A percentile compares a stretch with the other conserved stretches of the same genome.
Conservation (phyloP, 1,140 invertebrate genomes). For the Leptestheria dahalacensis region DNA sequence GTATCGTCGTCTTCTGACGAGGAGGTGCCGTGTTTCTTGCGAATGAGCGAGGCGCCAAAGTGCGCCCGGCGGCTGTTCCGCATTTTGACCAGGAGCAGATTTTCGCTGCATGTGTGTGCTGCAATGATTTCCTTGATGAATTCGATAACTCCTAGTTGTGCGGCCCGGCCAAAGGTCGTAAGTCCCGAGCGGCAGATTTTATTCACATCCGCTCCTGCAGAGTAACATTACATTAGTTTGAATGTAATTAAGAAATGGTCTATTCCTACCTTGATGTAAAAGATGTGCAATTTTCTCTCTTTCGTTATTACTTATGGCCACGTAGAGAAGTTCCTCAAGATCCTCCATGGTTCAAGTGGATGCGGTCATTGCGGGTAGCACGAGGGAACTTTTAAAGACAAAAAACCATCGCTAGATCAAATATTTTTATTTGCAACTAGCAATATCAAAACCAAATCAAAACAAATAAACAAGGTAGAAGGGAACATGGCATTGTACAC, state of each 20-base stretch:
- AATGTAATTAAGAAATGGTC: no score
- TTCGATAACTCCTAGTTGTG: conserved; percentile 28
- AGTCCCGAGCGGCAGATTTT: conserved; percentile 30
- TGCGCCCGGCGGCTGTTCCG: conserved; percentile 25
- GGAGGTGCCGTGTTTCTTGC: conserved; percentile 18
- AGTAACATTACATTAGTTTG: conserved; percentile 15
- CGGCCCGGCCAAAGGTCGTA: conserved; percentile 32
- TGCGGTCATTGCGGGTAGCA: no score
- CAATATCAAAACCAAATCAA: no score
- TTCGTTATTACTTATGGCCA: conserved; percentile 21
- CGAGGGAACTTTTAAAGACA: no score
- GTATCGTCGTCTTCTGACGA: conserved; percentile 22
- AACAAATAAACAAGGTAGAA: no score
- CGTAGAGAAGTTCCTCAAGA: conserved; percentile 20
- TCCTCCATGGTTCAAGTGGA: conserved; percentile 11
- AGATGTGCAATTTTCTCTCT: conserved; percentile 20
- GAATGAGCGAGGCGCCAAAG: conserved; percentile 18
- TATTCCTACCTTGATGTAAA: conserved; percentile 22
- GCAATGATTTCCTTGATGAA: conserved; percentile 13
- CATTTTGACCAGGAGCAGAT: background rate
- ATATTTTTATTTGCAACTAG: no score
- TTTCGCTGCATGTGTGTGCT: background rate
- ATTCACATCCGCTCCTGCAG: conserved; percentile 33
- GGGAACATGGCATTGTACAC: no score
- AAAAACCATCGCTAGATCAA: no score